These are phyloP conservation scores for Lepus europaeus DNA, from an alignment of 2,113 vertebrate genomes.

Conservation along the genomic window DNA sequence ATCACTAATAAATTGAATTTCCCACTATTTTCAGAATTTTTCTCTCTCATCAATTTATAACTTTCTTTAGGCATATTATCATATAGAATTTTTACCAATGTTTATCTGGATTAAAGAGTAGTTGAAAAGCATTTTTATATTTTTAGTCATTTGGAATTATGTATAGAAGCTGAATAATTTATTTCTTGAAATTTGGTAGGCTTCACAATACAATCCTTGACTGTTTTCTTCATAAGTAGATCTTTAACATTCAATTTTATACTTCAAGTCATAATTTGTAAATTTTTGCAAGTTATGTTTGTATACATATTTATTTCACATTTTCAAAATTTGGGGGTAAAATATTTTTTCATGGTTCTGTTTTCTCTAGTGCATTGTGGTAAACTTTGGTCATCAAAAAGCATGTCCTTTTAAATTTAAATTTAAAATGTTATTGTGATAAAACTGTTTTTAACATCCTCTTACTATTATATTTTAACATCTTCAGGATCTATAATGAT, in stretches of 20 bases:
- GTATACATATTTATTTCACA: background rate
- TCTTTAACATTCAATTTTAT: background rate
- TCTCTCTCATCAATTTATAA: background rate
- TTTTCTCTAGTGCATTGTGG: background rate
- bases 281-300: slow-evolving; percentile 11
- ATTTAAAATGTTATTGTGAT: background rate
- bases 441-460: background rate
- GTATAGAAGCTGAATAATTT: background rate
- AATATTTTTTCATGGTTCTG: background rate
- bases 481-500: background rate
- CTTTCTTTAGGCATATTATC: background rate
- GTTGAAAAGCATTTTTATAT: background rate
- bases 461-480: background rate
- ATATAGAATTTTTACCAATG: background rate
- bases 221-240: background rate
- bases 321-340: background rate
- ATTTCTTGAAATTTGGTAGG: background rate
- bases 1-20: background rate
- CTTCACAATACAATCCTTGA: background rate
- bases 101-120: background rate
- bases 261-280: background rate
- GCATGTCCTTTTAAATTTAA: background rate
- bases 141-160: background rate
- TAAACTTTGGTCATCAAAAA: background rate
- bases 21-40: background rate